Base-by-base conservation (phyloP, 2,797 vertebrate genomes). In the Kryptopterus vitreolus region DNA sequence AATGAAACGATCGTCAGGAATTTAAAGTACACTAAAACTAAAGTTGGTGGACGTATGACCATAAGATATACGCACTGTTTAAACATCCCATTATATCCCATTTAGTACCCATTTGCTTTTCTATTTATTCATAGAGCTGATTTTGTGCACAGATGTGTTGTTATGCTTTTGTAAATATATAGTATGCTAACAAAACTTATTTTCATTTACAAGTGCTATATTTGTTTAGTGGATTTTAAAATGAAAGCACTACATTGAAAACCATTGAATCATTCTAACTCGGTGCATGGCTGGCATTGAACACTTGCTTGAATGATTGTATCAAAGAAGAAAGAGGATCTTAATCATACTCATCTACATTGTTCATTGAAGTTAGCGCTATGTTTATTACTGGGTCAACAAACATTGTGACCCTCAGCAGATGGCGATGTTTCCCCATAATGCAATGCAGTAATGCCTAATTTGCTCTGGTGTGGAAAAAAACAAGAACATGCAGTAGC, bases 181-280 rank as follows among this genome's bases (percentile, higher is more conserved):
- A 5, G 10, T 43, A 43, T 66, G 63, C 43, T 26, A 68, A 68
- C 2, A 12, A 58, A 69, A 52, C 20, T 38, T 52, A 22, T 35
- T 18, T 65, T 11, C 8, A 11, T 80, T 80, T 57, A 62, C n/a
- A 55, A 66, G 31, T 70, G 18, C 48, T 52, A 11, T 52, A 22
- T 48, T 68, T 26, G 65, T n/a, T 68, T 46, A 26, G 38, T 24
- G 6, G 65, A 16, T 16, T 48, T 38, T 46, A 46, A 68, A n/a
- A 65, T 22, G 12, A 38, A 66, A 66, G 59, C 59, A 62, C 58
- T 61, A 9, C 35, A 43, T 24, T n/a, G 24, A 43, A 46, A 31
- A 16, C 33, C 29, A 62, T 4, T 66, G 5, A 24, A 12, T 46
- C 63, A 66, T 43, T 66, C n/a, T 43, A 2, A 66, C 22, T 15